Evolutionary conservation across 2,888 invertebrate species (phyloP), one percentile per base, ranked within the genome.

Genomic region (Nemotelus pantherinus): DNA sequence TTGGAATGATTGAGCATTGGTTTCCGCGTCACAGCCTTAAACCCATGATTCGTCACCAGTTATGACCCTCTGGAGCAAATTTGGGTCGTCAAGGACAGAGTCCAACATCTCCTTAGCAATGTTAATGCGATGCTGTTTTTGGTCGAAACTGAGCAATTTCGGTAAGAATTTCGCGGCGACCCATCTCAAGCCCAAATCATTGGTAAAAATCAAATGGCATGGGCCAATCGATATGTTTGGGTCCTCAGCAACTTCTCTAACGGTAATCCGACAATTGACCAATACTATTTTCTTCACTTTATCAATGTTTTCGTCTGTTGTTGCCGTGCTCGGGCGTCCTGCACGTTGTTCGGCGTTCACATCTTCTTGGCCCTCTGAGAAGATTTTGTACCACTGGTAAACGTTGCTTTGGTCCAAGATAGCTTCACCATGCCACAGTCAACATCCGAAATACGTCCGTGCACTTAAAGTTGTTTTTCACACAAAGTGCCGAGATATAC

Each of bases 221-320:
- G 6, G n/a, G 63, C 63, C 63, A 63, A 43, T 63, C 63, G 63
- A 63, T 63, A 63, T 63, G 63, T 58, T 58, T 63, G 5, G 43
- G 2, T 47, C 53, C 76, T 63, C 63, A 39, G 63, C 6, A 63
- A 63, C 63, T 63, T 63, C 63, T 76, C 64, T 76, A 55, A 76
- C 6, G 57, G 43, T 64, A 53, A 76, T 65, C 65, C 76, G 67
- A 65, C n/a, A 55, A 76, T 76, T 53, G 44, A 10, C 55, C 76
- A 64, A 45, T 58, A 76, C 45, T 43, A 53, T 76, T 65, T 76
- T 64, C 55, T 53, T 53, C 55, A 76, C 41, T 76, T 76, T 65
- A 65, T 76, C 60, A 44, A 48, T 45, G 55, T 65, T 76, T 3
- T 76, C 44, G 25, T 65, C 65, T 45, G 74, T 74, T 74, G 76